Evolutionary conservation across 2,888 invertebrate genomes (phyloP), one percentile per base, ranked within the genome.

Genomic region (Thelaira solivaga): DNA sequence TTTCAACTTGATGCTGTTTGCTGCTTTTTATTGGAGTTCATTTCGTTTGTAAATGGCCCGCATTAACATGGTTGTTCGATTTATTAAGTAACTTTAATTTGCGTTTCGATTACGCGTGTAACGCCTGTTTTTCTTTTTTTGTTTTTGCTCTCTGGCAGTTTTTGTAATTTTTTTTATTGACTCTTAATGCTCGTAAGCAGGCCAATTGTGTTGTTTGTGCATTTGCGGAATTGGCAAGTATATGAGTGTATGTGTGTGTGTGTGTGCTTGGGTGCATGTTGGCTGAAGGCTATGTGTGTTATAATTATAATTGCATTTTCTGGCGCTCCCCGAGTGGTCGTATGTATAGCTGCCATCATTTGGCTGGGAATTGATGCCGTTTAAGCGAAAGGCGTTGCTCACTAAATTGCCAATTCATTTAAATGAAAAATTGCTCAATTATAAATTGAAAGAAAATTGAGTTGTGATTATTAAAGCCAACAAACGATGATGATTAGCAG

Each of bases 21-120:
- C 71, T 79, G 57, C 76, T 69, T 61, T 79, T 59, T 29, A 68
- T 82, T 80, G 81, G 82, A 83, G 69, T 80, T 75, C 73, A 77
- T 76, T 80, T 84, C 86, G 85, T 86, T 86, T 85, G 85, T 86
- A 86, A 86, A 86, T 86, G 86, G 86, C 82, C 83, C 85, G 85
- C 86, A 87, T 86, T 86, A 87, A 86, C 86, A 86, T 81, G 87
- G 85, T 86, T 86, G 86, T 86, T 84, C 86, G 85, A 85, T 87
- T 87, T 86, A 86, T 86, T 86, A 86, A 86, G 86, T 85, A 86
- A 86, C 87, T 86, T 86, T 86, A 87, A 86, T 86, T 86, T 86
- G 86, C 86, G 86, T 87, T 85, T 84, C 82, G 83, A 80, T 82
- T 81, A 85, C 82, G 77, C 73, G 80, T 69, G 76, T 74, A 80